Conservation (phyloP, 2,888 invertebrate genomes). For the Zaprionus obscuricornis region DNA sequence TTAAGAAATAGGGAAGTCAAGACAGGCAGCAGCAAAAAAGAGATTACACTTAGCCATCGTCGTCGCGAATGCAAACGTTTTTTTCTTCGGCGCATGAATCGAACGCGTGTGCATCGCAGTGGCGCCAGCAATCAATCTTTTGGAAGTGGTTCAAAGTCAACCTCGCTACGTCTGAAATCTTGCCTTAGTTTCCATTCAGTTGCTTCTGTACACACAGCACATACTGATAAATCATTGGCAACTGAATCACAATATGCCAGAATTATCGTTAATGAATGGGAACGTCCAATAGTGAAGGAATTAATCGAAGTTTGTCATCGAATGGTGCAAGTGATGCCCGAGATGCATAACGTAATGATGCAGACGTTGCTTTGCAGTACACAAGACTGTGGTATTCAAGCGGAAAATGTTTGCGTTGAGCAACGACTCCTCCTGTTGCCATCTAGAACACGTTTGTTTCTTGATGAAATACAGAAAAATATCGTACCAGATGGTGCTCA, state of each 20-base stretch:
- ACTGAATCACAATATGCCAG: slow-evolving; percentile 25
- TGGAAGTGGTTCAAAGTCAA: slow-evolving; percentile 1
- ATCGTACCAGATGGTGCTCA: slow-evolving; percentile 3
- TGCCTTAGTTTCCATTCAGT: slow-evolving; percentile 69
- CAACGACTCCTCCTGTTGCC: slow-evolving; percentile 57
- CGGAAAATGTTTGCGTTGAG: slow-evolving; percentile 62
- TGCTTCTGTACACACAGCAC: slow-evolving; percentile 25
- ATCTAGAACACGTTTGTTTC: slow-evolving; percentile 48
- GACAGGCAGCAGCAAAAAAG: no score
- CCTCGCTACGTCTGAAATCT: slow-evolving; percentile 25
- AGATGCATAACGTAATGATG: slow-evolving; percentile 39
- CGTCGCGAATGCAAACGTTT: slow-evolving; percentile 41
- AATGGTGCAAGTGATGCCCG: slow-evolving; percentile 32
- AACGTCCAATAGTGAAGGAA: no score
- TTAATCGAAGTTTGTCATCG: no score
- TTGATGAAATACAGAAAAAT: slow-evolving; percentile 51
- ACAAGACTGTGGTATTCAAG: slow-evolving; percentile 59
- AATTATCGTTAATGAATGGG: no score
- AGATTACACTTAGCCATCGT: slow-evolving; percentile 3
- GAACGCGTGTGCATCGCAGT: slow-evolving; percentile 53
- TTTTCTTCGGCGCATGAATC: slow-evolving; percentile 36
- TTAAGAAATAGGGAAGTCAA: no score
- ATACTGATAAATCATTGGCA: slow-evolving; percentile 10
- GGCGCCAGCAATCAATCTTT: slow-evolving; percentile 39
- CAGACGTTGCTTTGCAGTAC: slow-evolving; percentile 28